Base-by-base conservation (phyloP, 2,797 vertebrate genomes). In the Chloroceryle amazona region DNA sequence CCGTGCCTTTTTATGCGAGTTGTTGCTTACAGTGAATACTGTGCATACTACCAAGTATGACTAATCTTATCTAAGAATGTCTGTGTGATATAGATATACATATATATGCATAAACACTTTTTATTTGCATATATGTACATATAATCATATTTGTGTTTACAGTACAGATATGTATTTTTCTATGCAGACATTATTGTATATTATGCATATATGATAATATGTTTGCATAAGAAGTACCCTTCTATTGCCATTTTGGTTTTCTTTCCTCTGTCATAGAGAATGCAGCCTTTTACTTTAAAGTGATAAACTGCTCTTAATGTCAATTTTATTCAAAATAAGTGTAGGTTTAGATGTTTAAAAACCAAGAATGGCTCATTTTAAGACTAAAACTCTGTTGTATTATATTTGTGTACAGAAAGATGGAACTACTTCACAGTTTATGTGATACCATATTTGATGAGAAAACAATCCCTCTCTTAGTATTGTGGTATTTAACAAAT, bases 381-480 rank as follows among this genome's bases (percentile, higher is more conserved):
- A 91, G 88, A 76, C 31, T 58, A 58, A 47, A 92, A 16, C 42
- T 71, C 20, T 79, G 41, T 18, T 67, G 58, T 90, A 93, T 94
- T 92, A 71, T 86, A 89, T 95, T 95, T 97, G 52, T 89, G 49
- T 81, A 23, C 22, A 89, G 72, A 83, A 93, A 95, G 75, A 86
- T 95, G 87, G 66, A 94, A 74, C 44, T 66, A 13, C 78, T 87
- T 70, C 75, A 42, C 33, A 68, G 49, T 81, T 80, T 51, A 67
- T 18, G 49, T 79, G 58, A 67, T 87, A 63, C 78, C 88, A 54
- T 74, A 81, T 63, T 80, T 72, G 29, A 76, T 44, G 57, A 78
- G 58, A 22, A 92, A 88, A 87, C 10, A 55, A n/a, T 58, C 52
- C 22, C 22, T 67, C 31, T 86, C 57, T 86, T 71, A 90, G 37